Conservation (phyloP, 1,140 invertebrate genomes). For the Halictus rubicundus region DNA sequence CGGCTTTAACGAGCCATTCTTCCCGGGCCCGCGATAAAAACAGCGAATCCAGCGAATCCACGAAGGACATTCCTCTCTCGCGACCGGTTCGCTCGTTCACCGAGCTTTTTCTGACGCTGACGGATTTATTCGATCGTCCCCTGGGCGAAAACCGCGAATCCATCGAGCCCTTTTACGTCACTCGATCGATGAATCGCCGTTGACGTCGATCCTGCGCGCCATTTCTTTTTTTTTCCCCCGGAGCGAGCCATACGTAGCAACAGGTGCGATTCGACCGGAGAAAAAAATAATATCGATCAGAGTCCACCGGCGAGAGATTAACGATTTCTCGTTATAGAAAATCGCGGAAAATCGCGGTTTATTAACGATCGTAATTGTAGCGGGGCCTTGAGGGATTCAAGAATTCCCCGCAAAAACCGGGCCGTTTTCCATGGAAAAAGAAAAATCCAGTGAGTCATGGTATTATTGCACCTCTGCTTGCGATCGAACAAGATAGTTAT, state of each 20-base stretch:
- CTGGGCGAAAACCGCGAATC: background rate
- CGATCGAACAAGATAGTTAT: background rate
- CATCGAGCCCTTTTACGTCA: background rate
- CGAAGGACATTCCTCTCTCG: slow-evolving; percentile 35
- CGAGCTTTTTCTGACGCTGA: background rate
- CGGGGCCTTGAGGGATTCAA: slow-evolving; percentile 22
- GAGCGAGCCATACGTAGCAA: too few relatives aligned
- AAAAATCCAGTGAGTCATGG: slow-evolving; percentile 35
- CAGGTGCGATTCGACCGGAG: background rate
- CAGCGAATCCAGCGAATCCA: slow-evolving; percentile 21
- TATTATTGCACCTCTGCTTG: slow-evolving; percentile 18
- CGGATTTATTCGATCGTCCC: slow-evolving; percentile 14
- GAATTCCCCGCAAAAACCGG: slow-evolving; percentile 15
- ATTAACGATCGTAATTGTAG: slow-evolving; percentile 18
- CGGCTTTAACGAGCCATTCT: slow-evolving; percentile 24
- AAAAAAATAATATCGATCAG: background rate
- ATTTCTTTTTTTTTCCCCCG: too few relatives aligned
- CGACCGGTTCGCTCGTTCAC: background rate
- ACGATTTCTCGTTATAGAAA: background rate
- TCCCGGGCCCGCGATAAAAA: slow-evolving; percentile 30
- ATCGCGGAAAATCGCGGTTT: slow-evolving; percentile 15
- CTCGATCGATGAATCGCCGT: slow-evolving; percentile 4
- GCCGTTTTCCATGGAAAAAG: slow-evolving; percentile 7
- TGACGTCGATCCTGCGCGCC: too few relatives aligned
- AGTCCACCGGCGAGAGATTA: background rate